Evolutionary conservation across 2,113 vertebrate species (phyloP).

Genomic region (Jacana jacana): DNA sequence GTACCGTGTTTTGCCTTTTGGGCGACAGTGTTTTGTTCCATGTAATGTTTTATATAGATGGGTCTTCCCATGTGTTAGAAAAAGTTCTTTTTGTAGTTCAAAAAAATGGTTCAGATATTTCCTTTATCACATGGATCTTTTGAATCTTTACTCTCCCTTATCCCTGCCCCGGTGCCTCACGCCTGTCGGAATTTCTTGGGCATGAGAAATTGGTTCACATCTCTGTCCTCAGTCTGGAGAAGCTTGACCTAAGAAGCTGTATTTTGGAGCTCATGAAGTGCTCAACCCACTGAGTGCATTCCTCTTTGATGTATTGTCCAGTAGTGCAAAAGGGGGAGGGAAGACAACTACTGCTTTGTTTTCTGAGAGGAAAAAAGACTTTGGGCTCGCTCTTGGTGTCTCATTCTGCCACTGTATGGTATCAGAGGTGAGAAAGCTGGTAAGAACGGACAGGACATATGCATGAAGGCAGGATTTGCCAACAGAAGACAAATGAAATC

Average conservation of each 20-base stretch:
- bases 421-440: background rate
- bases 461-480: background rate
- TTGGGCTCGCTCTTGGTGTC: background rate
- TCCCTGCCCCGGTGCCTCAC: background rate
- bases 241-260: background rate
- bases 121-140: background rate
- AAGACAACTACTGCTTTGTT: background rate
- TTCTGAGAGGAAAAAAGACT: background rate
- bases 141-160: background rate
- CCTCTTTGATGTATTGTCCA: constrained; percentile 1
- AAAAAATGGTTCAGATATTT: background rate
- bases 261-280: background rate
- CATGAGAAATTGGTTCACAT: background rate
- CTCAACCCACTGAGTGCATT: background rate
- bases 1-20: background rate
- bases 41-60: background rate
- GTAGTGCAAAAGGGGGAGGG: background rate
- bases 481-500: background rate
- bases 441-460: background rate
- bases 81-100: background rate
- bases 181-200: background rate
- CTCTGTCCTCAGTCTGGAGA: background rate
- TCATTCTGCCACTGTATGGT: background rate
- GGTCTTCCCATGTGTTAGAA: background rate
- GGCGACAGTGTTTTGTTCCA: background rate